Evolutionary conservation across 2,888 invertebrate genomes (phyloP), one percentile per base, ranked within the genome.

Genomic region (Tachina fera): DNA sequence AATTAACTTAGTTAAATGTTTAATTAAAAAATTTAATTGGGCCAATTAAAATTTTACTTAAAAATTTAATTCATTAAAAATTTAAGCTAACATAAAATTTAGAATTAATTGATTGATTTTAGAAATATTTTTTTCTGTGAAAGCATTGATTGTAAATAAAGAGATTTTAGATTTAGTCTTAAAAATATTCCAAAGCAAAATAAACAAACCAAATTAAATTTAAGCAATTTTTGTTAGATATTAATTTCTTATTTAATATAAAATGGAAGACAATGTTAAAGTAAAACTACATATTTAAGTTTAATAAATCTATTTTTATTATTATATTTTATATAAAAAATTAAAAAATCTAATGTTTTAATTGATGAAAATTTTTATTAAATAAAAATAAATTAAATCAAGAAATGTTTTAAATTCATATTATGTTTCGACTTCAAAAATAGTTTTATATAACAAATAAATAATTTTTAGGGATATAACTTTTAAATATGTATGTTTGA

Each of bases 321-420:
- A 65, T 53, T 49, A 45, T 22, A 56, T 31, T 75, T 82, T 78
- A 82, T 67, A 19, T 45, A 76, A 80, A 60, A 72, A 84, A 84
- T 72, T 60, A 41, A 70, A 68, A 53, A 60, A 31, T 60, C 11
- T 3, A 65, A 79, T n/a, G 63, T 79, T 85, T 84, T 74, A 65
- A 67, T 63, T 68, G 75, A 78, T 65, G 31, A 71, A 72, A 80
- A 86, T 83, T 86, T 86, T 86, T 86, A 86, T 83, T 19, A 76
- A 86, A 86, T 86, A 86, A 86, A 86, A 86, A 83, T 86, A 39
- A 78, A 53, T 11, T 53, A 41, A 70, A 49, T 53, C 56, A 81
- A 80, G 31, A 80, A 10, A 71, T 9, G 78, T 79, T 86, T 61
- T 72, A 86, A 86, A 80, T 71, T 67, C 31, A 31, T 1, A 31